A percentile compares a stretch with the other conserved stretches of the same genome.
Conservation (phyloP, 2,888 invertebrate genomes). For the Drosophila pseudotakahashii region DNA sequence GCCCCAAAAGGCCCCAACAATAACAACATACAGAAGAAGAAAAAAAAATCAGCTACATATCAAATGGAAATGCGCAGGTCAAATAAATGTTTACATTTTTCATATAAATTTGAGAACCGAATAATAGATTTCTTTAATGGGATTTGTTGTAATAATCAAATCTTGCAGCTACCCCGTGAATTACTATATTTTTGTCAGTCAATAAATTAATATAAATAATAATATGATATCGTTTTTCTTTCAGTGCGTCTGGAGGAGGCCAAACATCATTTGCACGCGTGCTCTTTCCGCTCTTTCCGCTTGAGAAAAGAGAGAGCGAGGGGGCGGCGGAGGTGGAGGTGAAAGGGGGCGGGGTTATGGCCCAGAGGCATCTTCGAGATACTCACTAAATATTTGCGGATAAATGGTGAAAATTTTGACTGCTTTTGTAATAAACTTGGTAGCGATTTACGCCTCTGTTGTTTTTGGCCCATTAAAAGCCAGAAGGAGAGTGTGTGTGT, state of each 20-base stretch:
- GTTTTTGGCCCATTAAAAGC: constrained; percentile 32
- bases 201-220: neutral
- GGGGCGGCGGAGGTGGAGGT: constrained; percentile 1
- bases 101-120: neutral
- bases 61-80: constrained; percentile 3
- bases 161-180: neutral
- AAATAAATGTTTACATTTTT: neutral
- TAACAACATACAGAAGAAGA: constrained; percentile 17
- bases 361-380: constrained; percentile 67
- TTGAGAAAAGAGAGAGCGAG: constrained; percentile 42
- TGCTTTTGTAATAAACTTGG: constrained; percentile 47
- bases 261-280: constrained; percentile 78
- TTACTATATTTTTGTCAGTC: neutral
- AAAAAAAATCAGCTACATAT: constrained; percentile 3
- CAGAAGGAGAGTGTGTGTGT: neutral
- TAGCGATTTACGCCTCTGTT: constrained; percentile 28
- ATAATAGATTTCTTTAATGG: neutral
- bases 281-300: constrained; percentile 72
- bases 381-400: constrained; percentile 83
- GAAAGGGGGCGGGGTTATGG: constrained; percentile 29
- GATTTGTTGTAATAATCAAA: no score
- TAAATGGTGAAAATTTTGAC: constrained; percentile 83
- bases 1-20: constrained; percentile 47
- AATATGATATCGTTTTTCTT: neutral
- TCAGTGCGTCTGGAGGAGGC: constrained; percentile 18